Base-by-base conservation (phyloP, 2,888 invertebrate genomes). In the Eupithecia inturbata region DNA sequence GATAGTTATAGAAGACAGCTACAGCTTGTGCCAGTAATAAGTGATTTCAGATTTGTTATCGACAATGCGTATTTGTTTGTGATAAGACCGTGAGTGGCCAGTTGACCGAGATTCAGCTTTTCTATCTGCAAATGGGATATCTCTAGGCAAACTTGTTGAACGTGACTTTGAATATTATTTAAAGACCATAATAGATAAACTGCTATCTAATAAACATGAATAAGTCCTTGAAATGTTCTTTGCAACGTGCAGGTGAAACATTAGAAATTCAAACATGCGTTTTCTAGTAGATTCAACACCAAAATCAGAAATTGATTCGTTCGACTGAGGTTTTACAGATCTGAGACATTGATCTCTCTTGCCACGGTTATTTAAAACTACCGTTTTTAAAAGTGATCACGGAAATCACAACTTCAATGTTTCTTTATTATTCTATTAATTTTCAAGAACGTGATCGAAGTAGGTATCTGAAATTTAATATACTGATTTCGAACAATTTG, bases 41-140 rank as follows among this genome's bases (percentile, higher is more conserved):
- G n/a, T n/a, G n/a, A n/a, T n/a, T n/a, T n/a, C 28, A 75, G 76
- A 76, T 77, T 75, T 80, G 79, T 80, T 80, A 79, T 76, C 66
- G 72, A 71, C 74, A 70, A 31, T 68, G 70, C 64, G 73, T 78
- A 77, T 74, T 73, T 79, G 78, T 78, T 80, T 60, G 64, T 66
- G 82, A 83, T 84, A 82, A 71, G 74, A 66, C 71, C 72, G 68
- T 77, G 82, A 82, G 83, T 84, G 81, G 81, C 77, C 82, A 82
- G 80, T 85, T 87, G 85, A 87, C 87, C 84, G 84, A 84, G 80
- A 85, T 86, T 83, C 75, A 41, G 41, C 70, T 74, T 71, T 73
- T 71, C 73, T 71, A 76, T 68, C 71, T 62, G 73, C 53, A 22
- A 39, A 69, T 41, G 53, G 33, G 22, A 53, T 31, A 33, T 22